phyloP scores from a whole-genome alignment of 2,113 vertebrate species.

The Rafetus swinhoei region DNA sequence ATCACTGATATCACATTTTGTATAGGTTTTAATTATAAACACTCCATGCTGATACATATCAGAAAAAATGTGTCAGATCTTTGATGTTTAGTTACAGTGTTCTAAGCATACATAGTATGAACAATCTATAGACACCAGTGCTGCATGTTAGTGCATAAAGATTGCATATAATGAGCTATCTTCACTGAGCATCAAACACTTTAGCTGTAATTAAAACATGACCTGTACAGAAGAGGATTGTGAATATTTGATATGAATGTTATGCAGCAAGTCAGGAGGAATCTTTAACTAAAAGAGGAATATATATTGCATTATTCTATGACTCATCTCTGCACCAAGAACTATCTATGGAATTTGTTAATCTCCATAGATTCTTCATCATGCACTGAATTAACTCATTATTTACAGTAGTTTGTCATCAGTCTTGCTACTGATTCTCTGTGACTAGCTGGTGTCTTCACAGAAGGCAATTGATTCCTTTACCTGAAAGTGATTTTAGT shows the following conservation, averaged over 20 bases:
- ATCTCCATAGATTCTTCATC: neutral
- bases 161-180: neutral
- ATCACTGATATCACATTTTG: neutral
- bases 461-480: neutral
- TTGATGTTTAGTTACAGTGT: neutral
- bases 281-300: slow-evolving; percentile 10
- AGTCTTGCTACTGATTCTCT: neutral
- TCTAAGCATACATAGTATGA: neutral
- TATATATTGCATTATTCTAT: neutral
- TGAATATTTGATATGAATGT: neutral
- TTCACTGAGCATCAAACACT: neutral
- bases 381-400: neutral
- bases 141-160: neutral
- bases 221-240: neutral
- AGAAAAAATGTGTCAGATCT: neutral
- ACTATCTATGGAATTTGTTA: neutral
- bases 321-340: neutral
- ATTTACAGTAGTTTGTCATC: neutral
- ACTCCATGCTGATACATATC: neutral
- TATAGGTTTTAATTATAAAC: neutral
- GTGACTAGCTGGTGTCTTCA: neutral
- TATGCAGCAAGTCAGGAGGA: neutral
- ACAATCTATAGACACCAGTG: neutral
- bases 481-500: neutral
- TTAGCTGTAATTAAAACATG: slow-evolving; percentile 21